Evolutionary conservation across 64 coral and sea anemone species (phyloP), one percentile per base, ranked within the genome.

Genomic region (Montipora capricornis): DNA sequence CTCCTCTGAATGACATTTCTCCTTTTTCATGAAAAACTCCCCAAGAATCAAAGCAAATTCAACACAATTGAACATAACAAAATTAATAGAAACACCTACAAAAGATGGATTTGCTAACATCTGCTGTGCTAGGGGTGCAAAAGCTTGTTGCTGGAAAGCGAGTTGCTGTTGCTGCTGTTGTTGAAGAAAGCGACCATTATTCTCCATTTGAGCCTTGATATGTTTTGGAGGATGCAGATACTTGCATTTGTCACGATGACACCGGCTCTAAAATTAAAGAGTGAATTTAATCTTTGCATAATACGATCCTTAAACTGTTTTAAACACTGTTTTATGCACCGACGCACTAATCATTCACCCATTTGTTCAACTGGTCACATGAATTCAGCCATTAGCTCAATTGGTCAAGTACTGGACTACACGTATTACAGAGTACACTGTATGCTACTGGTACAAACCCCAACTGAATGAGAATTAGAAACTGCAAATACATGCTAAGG

Each of bases 191-290:
- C 98, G 95, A n/a, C 98, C 98, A 93, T 99, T 96, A 47, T 90
- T 90, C 64, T 99, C 98, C 83, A 99, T 95, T 80, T 99, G 98
- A 55, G 92, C 75, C 61, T 99, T 99, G 14, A 99, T 91, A 75
- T 99, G 98, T 20, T 96, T 96, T 62, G 98, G 98, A 5, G 98
- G 98, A 87, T 99, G 98, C 2, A 99, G 87, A 76, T 99, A 99
- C 78, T 99, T 99, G 75, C 98, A 99, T 20, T 96, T 96, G 84
- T 99, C 98, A 80, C 98, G 89, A 20, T 95, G 95, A 82, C 98
- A 99, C 50, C 98, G 94, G 37, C 75, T 80, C 98, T 99, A 66
- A 61, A 85, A 51, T n/a, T 71, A 67, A 19, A 3, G n/a, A 74
- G 47, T 19, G 64, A 70, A 47, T 46, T 47, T 37, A 37, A 37